Evolutionary conservation across 2,797 vertebrate species (phyloP).

Genomic region (Mormyrus hasselquistii): DNA sequence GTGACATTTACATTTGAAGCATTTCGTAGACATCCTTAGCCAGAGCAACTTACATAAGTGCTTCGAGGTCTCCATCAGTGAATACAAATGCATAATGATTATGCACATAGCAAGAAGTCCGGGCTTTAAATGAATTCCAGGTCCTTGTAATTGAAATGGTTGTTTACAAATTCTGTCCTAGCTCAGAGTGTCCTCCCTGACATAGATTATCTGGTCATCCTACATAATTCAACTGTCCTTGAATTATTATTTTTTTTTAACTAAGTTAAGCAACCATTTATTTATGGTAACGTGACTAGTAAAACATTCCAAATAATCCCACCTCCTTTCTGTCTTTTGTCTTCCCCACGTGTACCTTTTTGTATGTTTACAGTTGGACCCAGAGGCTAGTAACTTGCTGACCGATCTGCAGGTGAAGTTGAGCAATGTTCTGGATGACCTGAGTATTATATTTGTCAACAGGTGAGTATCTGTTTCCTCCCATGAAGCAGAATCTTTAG

Average conservation of each 20-base stretch:
- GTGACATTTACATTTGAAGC: not conserved
- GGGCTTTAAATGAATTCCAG: not conserved
- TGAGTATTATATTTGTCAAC: slow-evolving; percentile 83
- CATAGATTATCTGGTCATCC: not conserved
- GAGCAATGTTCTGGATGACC: slow-evolving; percentile 81
- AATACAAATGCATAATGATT: not conserved
- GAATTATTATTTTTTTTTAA: not conserved
- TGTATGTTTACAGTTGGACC: slow-evolving; percentile 69
- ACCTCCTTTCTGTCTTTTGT: not conserved
- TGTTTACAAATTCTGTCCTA: not conserved
- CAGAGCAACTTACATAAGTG: not conserved
- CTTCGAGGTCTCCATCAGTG: not conserved
- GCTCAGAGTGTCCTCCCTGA: not conserved
- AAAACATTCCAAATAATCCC: not conserved
- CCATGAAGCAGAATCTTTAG: not conserved
- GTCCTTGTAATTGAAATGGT: not conserved
- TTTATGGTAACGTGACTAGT: not conserved
- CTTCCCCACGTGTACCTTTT: not conserved
- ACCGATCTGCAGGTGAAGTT: slow-evolving; percentile 74
- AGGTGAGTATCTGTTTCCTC: slow-evolving; percentile 63
- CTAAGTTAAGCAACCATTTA: not conserved
- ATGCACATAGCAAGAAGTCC: not conserved
- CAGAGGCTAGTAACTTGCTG: slow-evolving; percentile 84
- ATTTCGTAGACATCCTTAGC: not conserved
- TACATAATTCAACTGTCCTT: not conserved